These are phyloP conservation scores for Chelonus formosanus DNA, from an alignment of 2,888 invertebrate species.

Conservation along the genomic window DNA sequence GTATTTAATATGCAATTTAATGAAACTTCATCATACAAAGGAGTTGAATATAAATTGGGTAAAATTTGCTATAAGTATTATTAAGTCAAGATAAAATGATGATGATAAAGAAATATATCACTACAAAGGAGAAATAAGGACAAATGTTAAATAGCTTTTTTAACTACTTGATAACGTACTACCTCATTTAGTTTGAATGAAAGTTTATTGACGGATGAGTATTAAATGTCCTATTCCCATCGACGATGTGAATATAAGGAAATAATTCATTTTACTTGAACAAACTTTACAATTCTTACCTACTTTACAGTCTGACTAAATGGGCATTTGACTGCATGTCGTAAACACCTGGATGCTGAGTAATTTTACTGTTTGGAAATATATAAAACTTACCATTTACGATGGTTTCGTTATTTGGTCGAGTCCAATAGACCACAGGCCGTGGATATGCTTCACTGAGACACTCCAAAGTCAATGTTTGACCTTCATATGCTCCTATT, in stretches of 20 bases:
- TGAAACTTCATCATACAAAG: too few species aligned
- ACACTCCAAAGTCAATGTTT: constrained; percentile 66
- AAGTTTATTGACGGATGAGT: constrained; percentile 35
- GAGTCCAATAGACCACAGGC: constrained; percentile 69
- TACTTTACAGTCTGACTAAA: constrained; percentile 4
- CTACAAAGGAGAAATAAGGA: neutral
- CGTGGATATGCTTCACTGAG: constrained; percentile 67
- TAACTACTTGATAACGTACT: constrained; percentile 37
- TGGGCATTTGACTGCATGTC: neutral
- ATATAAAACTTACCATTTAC: constrained; percentile 47
- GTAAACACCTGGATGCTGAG: neutral
- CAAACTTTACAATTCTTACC: constrained; percentile 24
- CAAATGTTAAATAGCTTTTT: constrained; percentile 36
- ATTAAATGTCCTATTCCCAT: neutral
- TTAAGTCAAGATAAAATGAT: constrained; percentile 9
- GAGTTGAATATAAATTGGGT: too few species aligned
- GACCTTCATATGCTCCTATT: constrained; percentile 67
- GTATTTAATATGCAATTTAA: neutral
- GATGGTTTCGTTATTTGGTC: constrained; percentile 55
- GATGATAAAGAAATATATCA: neutral
- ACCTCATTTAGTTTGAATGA: constrained; percentile 22
- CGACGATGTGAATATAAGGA: constrained; percentile 34
- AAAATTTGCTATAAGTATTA: too few species aligned
- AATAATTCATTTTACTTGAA: constrained; percentile 38
- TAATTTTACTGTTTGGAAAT: neutral